Base-by-base conservation (phyloP, 2,888 invertebrate species). In the Dione vanillae region DNA sequence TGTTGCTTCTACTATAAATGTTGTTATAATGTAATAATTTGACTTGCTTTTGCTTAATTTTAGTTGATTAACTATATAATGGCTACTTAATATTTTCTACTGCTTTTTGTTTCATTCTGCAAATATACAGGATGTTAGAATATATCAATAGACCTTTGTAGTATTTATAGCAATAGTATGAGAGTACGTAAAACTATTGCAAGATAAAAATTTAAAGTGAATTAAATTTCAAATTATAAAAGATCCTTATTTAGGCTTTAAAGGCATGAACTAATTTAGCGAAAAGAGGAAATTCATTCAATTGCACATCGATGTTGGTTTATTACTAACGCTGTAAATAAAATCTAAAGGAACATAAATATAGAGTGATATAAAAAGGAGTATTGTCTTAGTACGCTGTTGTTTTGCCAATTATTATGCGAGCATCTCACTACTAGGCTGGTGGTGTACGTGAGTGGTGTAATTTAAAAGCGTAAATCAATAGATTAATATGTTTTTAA, bases 361-460 rank as follows among this genome's bases (percentile, higher is more conserved):
- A 43, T 65, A 65, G 70, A 41, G 52, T 12, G 62, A 65, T 66
- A 71, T 69, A 74, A 77, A 74, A 75, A 69, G 64, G 58, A n/a
- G 59, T 45, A 51, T 72, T 59, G 69, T 69, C 75, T 78, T 75
- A 75, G 72, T 68, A 64, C 71, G 69, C 64, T 70, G 70, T 74
- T 77, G 73, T 74, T 62, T 62, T 43, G 72, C 76, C 78, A 78
- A 80, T 80, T 80, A 79, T 79, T 78, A 76, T 71, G 70, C 68
- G 72, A 72, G 69, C 77, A 76, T 77, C 77, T 65, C 62, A 75
- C 76, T 76, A 75, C 75, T 70, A 74, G 74, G 75, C 74, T 75
- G 75, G 75, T 76, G 75, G 76, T 69, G 64, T 69, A 72, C 59
- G 37, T 16, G n/a, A 69, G 14, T 67, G 76, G 76, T 65, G 0